Percentiles rank a stretch among this genome's conserved stretches.
These are phyloP conservation scores for Sycophila sp. DNA, from an alignment of 1,140 invertebrate genomes.

Conservation along the genomic window DNA sequence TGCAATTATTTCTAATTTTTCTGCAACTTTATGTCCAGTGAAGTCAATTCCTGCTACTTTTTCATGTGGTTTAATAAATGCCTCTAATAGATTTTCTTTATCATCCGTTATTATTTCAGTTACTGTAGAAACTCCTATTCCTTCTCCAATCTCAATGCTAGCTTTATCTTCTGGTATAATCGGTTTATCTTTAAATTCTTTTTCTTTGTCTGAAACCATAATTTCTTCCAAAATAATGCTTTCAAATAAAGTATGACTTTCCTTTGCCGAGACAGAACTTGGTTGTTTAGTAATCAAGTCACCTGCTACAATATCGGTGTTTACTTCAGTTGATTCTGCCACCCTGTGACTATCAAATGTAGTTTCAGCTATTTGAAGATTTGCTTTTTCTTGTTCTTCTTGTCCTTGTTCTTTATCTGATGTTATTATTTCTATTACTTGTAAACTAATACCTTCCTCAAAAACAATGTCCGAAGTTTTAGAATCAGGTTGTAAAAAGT, in stretches of 20 bases:
- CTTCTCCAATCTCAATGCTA: slow-evolving; percentile 58
- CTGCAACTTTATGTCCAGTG: slow-evolving; percentile 59
- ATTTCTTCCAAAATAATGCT: slow-evolving; percentile 65
- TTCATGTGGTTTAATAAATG: slow-evolving; percentile 52
- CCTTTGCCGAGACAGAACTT: slow-evolving; percentile 53
- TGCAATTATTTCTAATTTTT: slow-evolving; percentile 60
- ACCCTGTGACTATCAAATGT: slow-evolving; percentile 63
- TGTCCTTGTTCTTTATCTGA: slow-evolving; percentile 65
- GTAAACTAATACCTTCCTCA: slow-evolving; percentile 59
- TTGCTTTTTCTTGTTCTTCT: slow-evolving; percentile 46
- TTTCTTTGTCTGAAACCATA: slow-evolving; percentile 66
- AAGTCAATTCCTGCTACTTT: slow-evolving; percentile 58
- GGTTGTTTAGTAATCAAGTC: slow-evolving; percentile 51
- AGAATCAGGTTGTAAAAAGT: slow-evolving; percentile 59
- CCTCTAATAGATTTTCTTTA: slow-evolving; percentile 62
- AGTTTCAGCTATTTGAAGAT: slow-evolving; percentile 54
- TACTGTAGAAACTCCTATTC: slow-evolving; percentile 59
- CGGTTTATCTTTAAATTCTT: slow-evolving; percentile 56
- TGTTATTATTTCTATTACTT: slow-evolving; percentile 58
- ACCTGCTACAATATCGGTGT: slow-evolving; percentile 51
- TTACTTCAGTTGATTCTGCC: slow-evolving; percentile 61
- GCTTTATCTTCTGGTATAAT: slow-evolving; percentile 56
- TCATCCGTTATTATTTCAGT: slow-evolving; percentile 64
- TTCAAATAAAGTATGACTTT: slow-evolving; percentile 64
- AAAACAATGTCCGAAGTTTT: slow-evolving; percentile 62